phyloP scores from a whole-genome alignment of 1,140 invertebrate species.

The Laupala kohalensis region DNA sequence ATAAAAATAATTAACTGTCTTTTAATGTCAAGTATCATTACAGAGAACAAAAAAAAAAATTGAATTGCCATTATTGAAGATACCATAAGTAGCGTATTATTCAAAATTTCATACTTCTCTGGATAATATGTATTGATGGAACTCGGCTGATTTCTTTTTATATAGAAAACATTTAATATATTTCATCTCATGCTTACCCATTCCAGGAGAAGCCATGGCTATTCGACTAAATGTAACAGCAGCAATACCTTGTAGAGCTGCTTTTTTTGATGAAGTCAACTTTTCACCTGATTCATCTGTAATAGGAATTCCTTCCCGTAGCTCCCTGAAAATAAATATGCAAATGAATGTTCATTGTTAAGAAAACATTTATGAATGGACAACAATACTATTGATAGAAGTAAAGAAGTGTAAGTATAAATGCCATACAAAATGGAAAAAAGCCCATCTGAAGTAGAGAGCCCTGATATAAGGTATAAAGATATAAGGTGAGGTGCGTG shows the following conservation, averaged over 20 bases:
- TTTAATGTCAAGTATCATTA: too few species aligned
- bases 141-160: neutral
- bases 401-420: too few species aligned
- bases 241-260: constrained; percentile 68
- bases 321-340: constrained; percentile 6
- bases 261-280: constrained; percentile 63
- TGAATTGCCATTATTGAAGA: too few species aligned
- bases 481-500: too few species aligned
- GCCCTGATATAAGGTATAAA: too few species aligned
- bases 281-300: constrained; percentile 64
- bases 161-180: neutral
- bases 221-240: constrained; percentile 78
- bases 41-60: too few species aligned
- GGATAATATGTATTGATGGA: neutral
- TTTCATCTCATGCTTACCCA: constrained; percentile 38
- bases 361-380: too few species aligned
- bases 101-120: neutral
- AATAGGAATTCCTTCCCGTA: constrained; percentile 33
- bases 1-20: too few species aligned
- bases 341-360: too few species aligned
- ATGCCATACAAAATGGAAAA: too few species aligned
- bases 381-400: too few species aligned
- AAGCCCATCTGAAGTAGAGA: too few species aligned
- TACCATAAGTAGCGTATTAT: neutral
- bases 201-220: constrained; percentile 81